Evolutionary conservation across 1,140 invertebrate species (phyloP), one percentile per base, ranked within the genome.

Genomic region (Drosophila melanogaster): DNA sequence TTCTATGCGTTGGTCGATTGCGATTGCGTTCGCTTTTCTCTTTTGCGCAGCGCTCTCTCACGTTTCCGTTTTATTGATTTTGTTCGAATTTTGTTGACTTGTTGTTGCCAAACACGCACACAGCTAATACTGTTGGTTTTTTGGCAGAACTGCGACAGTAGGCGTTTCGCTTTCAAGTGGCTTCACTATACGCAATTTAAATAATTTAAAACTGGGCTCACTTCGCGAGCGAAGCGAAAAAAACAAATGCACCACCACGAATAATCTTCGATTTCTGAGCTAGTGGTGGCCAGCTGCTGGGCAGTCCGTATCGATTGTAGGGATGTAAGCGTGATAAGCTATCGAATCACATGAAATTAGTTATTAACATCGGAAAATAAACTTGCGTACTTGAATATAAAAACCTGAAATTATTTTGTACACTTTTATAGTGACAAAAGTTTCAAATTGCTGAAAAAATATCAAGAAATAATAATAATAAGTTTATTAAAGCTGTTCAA

Each of bases 31-130:
- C 19, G 37, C 50, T 86, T 81, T 80, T 85, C 81, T 87, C 79
- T 87, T 87, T 75, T 86, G 81, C 84, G 84, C 83, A 87, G 79
- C 83, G 60, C 78, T 86, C 85, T 77, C 74, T 58, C 69, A 24
- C 51, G 56, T 70, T 56, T 73, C 62, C 30, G 46, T 73, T 38
- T 80, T 83, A 86, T 86, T 86, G 81, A 86, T 86, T 86, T 87
- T 50, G 62, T 55, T 64, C 77, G 47, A 85, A 50, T 64, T 49
- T 62, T 66, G 60, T 58, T 80, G 47, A 85, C 71, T 46, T 64
- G 41, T 73, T 65, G 60, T 58, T 77, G 70, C 69, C 83, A 61
- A 85, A 74, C 60, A 76, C 62, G 41, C 46, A 47, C 66, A 54
- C 70, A 59, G 69, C 15, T 46, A 79, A 89, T 89, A 87, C 84